phyloP scores from a whole-genome alignment of 2,888 invertebrate genomes.

The Apantesis nais region DNA sequence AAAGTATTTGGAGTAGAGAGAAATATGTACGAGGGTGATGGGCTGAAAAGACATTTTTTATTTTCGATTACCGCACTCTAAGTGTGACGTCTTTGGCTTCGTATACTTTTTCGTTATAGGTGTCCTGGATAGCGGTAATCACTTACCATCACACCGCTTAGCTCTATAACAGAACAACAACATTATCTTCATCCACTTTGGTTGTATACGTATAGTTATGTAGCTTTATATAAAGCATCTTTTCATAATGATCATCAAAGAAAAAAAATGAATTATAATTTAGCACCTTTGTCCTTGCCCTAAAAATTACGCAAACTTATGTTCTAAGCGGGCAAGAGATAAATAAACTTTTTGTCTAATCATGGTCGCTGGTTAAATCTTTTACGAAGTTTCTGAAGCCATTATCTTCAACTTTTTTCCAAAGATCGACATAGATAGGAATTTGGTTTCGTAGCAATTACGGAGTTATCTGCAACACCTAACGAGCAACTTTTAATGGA shows the following conservation, averaged over 20 bases:
- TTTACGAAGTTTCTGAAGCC: conserved; percentile 38
- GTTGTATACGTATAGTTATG: not conserved
- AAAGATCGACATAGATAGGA: conserved; percentile 40
- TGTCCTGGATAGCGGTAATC: too few relatives aligned
- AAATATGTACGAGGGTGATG: not conserved
- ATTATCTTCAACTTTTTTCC: conserved; percentile 41
- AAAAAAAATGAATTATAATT: conserved; percentile 14
- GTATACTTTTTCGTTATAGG: too few relatives aligned
- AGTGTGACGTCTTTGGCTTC: too few relatives aligned
- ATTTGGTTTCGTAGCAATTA: conserved; percentile 46
- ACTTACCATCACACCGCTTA: too few relatives aligned
- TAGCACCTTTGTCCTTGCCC: conserved; percentile 4
- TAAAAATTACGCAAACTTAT: conserved; percentile 26
- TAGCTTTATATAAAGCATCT: not conserved
- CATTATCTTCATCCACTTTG: too few relatives aligned
- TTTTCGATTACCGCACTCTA: too few relatives aligned
- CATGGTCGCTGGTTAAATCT: conserved; percentile 33
- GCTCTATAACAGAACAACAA: too few relatives aligned
- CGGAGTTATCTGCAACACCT: conserved; percentile 30
- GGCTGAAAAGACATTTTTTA: not conserved
- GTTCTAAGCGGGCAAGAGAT: conserved; percentile 29
- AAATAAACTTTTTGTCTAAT: conserved; percentile 35
- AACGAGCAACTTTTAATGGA: conserved; percentile 22
- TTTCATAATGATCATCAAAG: not conserved
- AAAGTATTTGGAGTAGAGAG: not conserved